A percentile compares a stretch with the other conserved stretches of the same genome.
Evolutionary conservation across 2,113 vertebrate genomes (phyloP).

Genomic region (Apus apus): DNA sequence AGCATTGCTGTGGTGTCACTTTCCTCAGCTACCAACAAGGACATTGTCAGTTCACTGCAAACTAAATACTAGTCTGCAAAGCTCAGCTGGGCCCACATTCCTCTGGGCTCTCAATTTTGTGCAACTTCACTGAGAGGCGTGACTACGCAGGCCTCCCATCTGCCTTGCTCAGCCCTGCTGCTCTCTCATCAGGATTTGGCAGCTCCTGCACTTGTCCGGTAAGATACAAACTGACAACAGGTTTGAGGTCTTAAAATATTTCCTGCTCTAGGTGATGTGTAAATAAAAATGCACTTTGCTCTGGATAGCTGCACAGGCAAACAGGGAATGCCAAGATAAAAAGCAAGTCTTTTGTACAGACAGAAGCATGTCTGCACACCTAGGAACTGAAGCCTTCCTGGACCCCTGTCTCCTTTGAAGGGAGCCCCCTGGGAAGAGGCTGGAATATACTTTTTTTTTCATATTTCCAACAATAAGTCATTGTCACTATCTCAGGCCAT

Average conservation of each 20-base stretch:
- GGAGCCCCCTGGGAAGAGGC: neutral
- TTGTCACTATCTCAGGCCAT: neutral
- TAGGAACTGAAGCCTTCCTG: neutral
- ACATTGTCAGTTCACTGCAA: neutral
- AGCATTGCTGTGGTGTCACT: neutral
- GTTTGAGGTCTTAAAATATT: neutral
- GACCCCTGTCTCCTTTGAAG: neutral
- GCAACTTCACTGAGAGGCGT: neutral
- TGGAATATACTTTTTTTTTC: neutral
- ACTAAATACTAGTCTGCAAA: neutral
- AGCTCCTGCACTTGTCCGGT: neutral
- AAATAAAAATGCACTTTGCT: neutral
- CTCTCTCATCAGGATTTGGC: neutral
- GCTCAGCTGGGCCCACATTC: neutral
- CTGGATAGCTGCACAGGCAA: neutral
- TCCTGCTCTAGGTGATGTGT: neutral
- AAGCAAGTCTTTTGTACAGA: neutral
- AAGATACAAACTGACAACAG: neutral
- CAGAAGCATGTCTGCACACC: neutral
- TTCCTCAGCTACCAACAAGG: neutral
- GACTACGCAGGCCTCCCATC: neutral
- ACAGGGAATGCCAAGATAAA: neutral
- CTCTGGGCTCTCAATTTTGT: neutral
- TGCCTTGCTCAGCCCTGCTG: neutral
- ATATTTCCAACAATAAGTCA: neutral